Percentiles rank a stretch among this genome's conserved stretches.
Evolutionary conservation across 2,888 invertebrate genomes (phyloP).

Genomic region (Trachelus stipa): DNA sequence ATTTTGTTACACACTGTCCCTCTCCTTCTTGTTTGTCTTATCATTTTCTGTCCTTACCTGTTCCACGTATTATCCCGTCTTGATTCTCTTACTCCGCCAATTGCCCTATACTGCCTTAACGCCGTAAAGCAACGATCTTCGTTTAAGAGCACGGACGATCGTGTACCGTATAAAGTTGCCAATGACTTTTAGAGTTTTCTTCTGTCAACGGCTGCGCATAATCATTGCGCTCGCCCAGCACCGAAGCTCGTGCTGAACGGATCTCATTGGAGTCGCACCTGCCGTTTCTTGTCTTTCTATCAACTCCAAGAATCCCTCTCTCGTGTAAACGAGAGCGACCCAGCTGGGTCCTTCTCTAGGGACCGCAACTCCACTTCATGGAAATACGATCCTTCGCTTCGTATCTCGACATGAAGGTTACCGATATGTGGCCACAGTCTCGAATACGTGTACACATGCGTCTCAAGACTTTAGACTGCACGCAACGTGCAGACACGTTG

Average conservation of each 20-base stretch:
- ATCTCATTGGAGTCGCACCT: constrained; percentile 22
- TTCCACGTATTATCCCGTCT: constrained; percentile 1
- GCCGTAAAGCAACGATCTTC: background rate
- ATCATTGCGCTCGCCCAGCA: background rate
- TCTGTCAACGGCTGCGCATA: background rate
- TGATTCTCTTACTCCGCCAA: background rate
- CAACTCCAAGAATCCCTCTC: constrained; percentile 2
- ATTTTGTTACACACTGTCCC: constrained; percentile 8
- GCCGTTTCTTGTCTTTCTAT: constrained; percentile 27
- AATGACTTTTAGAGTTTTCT: background rate
- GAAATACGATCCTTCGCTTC: background rate
- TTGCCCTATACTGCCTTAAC: background rate
- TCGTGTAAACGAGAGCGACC: background rate
- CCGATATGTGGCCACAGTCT: background rate
- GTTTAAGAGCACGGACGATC: background rate
- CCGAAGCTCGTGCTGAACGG: background rate
- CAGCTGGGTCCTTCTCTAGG: background rate
- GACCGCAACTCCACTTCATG: background rate
- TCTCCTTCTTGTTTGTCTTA: background rate
- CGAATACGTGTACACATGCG: too few species aligned
- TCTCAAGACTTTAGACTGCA: background rate
- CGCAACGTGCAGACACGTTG: background rate
- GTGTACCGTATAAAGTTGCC: background rate
- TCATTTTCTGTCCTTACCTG: constrained; percentile 3
- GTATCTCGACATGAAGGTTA: background rate